Evolutionary conservation across 2,113 vertebrate species (phyloP).

Genomic region (Hemibagrus wyckioides): DNA sequence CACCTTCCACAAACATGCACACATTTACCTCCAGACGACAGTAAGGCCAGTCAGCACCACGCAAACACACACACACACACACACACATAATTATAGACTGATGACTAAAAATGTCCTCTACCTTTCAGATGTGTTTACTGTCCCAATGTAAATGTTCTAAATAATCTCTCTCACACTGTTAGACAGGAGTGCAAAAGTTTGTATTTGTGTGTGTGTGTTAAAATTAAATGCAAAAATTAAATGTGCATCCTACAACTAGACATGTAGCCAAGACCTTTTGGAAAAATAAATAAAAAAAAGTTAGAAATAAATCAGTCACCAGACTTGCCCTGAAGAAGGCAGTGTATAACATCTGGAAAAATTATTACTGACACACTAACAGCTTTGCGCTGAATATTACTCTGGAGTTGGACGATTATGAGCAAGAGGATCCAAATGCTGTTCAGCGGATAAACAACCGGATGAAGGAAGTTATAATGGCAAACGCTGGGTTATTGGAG

Average conservation of each 20-base stretch:
- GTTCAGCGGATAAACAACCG: background rate
- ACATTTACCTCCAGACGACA: slow-evolving; percentile 33
- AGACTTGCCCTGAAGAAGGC: background rate
- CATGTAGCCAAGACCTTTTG: background rate
- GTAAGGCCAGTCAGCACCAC: slow-evolving; percentile 43
- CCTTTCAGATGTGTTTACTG: background rate
- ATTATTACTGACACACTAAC: background rate
- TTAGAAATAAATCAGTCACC: background rate
- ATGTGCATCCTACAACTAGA: background rate
- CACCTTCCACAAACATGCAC: slow-evolving; percentile 34
- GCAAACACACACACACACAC: background rate
- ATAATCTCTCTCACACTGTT: background rate
- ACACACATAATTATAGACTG: background rate
- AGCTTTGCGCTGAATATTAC: background rate
- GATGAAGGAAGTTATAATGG: too few species aligned
- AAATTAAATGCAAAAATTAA: background rate
- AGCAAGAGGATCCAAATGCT: background rate
- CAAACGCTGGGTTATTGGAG: background rate
- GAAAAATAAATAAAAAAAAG: background rate
- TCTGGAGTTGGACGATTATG: background rate
- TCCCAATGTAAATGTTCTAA: background rate
- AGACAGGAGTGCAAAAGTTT: background rate
- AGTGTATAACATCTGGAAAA: background rate
- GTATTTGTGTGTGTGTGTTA: background rate
- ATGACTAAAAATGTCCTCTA: slow-evolving; percentile 17